Evolutionary conservation across 2,888 invertebrate species (phyloP).

Genomic region (Xanthorhoe spadicearia): DNA sequence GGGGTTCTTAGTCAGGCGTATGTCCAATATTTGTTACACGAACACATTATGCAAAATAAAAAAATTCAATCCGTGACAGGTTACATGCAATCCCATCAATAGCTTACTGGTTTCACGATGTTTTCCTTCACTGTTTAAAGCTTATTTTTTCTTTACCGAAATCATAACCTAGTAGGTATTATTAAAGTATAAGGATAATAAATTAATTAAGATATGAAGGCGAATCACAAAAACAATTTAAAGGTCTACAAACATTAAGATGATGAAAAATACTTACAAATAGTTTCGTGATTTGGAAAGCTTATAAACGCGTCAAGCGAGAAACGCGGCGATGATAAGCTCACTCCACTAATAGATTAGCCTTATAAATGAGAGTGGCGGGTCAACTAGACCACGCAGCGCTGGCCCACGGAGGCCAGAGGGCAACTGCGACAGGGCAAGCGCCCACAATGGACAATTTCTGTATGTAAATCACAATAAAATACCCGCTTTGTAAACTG

Average conservation of each 20-base stretch:
- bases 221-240: background rate
- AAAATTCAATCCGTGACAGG: no score
- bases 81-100: no score
- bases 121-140: no score
- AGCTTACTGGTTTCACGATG: no score
- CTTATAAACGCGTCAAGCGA: slow-evolving; percentile 15
- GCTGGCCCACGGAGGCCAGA: slow-evolving; percentile 65
- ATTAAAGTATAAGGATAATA: no score
- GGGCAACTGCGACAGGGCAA: slow-evolving; percentile 79
- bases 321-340: slow-evolving; percentile 31
- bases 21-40: no score
- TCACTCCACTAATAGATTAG: slow-evolving; percentile 52
- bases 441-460: slow-evolving; percentile 75
- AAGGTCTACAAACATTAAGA: background rate
- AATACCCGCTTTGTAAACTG: slow-evolving; percentile 78
- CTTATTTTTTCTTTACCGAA: no score
- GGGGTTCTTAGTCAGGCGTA: no score
- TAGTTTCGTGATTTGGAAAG: slow-evolving; percentile 11
- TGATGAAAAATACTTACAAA: slow-evolving; percentile 24
- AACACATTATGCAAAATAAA: no score
- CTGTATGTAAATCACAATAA: slow-evolving; percentile 82
- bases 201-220: no score
- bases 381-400: slow-evolving; percentile 66
- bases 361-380: slow-evolving; percentile 46
- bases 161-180: no score